Evolutionary conservation across 2,888 invertebrate genomes (phyloP).

Genomic region (Drosophila testacea): DNA sequence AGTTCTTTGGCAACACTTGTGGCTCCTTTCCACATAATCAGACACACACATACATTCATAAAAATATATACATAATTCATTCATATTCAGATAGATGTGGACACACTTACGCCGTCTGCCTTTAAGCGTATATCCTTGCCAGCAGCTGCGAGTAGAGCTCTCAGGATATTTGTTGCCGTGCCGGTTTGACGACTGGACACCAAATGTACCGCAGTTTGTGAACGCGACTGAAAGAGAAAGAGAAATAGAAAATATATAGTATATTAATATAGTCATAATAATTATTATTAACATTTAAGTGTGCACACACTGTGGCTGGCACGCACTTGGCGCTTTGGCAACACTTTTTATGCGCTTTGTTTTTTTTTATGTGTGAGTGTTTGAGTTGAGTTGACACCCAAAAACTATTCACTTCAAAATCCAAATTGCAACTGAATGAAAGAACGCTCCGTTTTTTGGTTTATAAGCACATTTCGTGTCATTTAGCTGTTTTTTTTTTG

Average conservation of each 20-base stretch:
- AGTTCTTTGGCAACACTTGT: constrained; percentile 65
- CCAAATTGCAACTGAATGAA: constrained; percentile 71
- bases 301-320: constrained; percentile 35
- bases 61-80: background rate
- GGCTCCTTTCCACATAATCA: constrained; percentile 41
- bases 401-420: constrained; percentile 75
- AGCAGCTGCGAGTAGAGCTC: constrained; percentile 94
- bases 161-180: constrained; percentile 95
- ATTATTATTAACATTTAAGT: constrained; percentile 1
- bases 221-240: constrained; percentile 89
- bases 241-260: background rate
- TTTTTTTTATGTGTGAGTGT: constrained; percentile 13
- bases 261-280: background rate
- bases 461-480: constrained; percentile 80
- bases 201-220: constrained; percentile 97
- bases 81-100: constrained; percentile 2
- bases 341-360: constrained; percentile 31
- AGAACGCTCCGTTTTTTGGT: constrained; percentile 57
- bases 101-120: constrained; percentile 92
- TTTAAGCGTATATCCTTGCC: constrained; percentile 95
- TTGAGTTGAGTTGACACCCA: constrained; percentile 19
- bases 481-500: constrained; percentile 52
- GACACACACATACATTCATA: constrained; percentile 10
- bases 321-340: constrained; percentile 37
- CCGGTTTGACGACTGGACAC: constrained; percentile 97